These are phyloP conservation scores for Saccopteryx leptura DNA, from an alignment of 2,113 vertebrate species.

Conservation along the genomic window DNA sequence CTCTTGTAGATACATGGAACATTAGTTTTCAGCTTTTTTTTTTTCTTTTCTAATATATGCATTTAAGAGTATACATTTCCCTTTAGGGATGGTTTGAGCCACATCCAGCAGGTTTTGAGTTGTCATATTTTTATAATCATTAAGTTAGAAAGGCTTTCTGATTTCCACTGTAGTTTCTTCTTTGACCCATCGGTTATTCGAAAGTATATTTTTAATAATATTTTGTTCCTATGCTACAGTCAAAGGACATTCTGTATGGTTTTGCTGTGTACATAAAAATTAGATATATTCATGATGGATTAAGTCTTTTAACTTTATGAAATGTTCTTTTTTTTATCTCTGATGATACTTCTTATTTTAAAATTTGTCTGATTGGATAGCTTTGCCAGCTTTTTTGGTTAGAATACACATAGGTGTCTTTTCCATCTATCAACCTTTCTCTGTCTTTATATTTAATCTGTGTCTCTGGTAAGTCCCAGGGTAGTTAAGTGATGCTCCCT, in stretches of 20 bases:
- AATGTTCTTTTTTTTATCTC: not conserved
- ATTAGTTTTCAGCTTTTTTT: not conserved
- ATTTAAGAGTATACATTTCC: not conserved
- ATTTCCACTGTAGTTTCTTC: constrained; percentile 33
- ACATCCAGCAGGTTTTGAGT: not conserved
- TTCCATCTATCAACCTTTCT: not conserved
- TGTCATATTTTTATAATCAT: constrained; percentile 16
- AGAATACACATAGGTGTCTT: not conserved
- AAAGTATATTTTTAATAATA: constrained; percentile 30
- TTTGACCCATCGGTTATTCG: not conserved
- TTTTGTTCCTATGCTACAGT: not conserved
- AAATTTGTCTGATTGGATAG: not conserved
- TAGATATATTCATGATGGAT: not conserved
- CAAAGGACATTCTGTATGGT: not conserved
- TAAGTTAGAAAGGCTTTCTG: constrained; percentile 38
- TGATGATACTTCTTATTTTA: not conserved
- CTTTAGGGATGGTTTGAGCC: not conserved
- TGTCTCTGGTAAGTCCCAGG: not conserved
- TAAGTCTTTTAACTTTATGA: not conserved
- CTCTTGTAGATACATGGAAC: not conserved
- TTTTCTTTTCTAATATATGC: not conserved
- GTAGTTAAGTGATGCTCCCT: not conserved
- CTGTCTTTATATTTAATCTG: not conserved
- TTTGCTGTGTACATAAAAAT: not conserved
- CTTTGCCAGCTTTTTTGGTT: not conserved